These are phyloP conservation scores for Chorisops tibialis DNA, from an alignment of 2,888 invertebrate species.

Conservation along the genomic window DNA sequence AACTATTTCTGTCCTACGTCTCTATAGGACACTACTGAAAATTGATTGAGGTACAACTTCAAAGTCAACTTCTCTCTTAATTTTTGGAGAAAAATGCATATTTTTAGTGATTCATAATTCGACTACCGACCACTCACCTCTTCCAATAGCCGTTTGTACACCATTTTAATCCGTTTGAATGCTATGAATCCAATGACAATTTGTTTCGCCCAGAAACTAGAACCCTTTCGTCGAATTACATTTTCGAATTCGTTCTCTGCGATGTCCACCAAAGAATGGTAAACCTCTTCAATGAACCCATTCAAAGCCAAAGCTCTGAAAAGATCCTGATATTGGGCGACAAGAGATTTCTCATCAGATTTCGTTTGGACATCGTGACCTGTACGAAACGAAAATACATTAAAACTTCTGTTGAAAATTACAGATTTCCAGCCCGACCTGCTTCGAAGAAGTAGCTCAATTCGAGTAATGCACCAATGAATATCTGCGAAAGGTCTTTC, in stretches of 20 bases:
- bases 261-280: conserved; percentile 42
- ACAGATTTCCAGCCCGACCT: conserved; percentile 23
- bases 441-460: conserved; percentile 46
- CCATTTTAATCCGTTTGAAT: conserved; percentile 44
- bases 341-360: conserved; percentile 30
- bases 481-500: conserved; percentile 42
- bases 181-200: conserved; percentile 43
- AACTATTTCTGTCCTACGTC: too few species aligned
- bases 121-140: conserved; percentile 37
- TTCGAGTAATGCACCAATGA: conserved; percentile 39
- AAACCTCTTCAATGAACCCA: conserved; percentile 46
- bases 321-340: conserved; percentile 41
- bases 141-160: conserved; percentile 44
- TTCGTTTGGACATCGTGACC: neutral
- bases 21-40: too few species aligned
- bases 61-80: too few species aligned
- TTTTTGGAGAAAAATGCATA: too few species aligned
- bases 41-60: too few species aligned
- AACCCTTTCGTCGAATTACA: conserved; percentile 38
- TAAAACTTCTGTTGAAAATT: neutral
- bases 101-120: neutral
- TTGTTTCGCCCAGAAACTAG: conserved; percentile 48
- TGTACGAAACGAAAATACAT: neutral
- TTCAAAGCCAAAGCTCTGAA: conserved; percentile 45
- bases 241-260: conserved; percentile 41